Evolutionary conservation across 2,888 invertebrate genomes (phyloP).

Genomic region (Thymelicus sylvestris): DNA sequence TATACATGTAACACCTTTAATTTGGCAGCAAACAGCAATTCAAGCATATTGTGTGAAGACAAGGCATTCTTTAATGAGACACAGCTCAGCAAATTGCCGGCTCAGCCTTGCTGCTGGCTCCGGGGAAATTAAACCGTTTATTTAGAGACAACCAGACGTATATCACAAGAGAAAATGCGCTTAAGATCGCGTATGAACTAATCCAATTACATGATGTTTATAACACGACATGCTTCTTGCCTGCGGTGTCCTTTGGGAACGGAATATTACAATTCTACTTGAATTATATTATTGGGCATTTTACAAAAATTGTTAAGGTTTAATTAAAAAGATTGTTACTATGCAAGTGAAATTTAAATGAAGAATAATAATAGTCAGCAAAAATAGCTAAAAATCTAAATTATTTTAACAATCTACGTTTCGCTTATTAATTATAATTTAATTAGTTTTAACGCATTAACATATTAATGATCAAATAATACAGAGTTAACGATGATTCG

Average conservation of each 20-base stretch:
- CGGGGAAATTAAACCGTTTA: slow-evolving; percentile 72
- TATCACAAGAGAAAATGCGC: slow-evolving; percentile 42
- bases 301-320: not conserved
- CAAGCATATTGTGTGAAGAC: slow-evolving; percentile 57
- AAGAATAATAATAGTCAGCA: too few species aligned
- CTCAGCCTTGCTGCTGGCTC: slow-evolving; percentile 56
- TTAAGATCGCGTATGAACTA: slow-evolving; percentile 31
- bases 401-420: too few species aligned
- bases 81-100: slow-evolving; percentile 58
- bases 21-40: slow-evolving; percentile 18
- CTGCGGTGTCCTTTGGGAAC: slow-evolving; percentile 24
- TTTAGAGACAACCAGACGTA: slow-evolving; percentile 57
- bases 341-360: not conserved
- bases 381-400: too few species aligned
- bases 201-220: slow-evolving; percentile 31
- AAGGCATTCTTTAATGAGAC: slow-evolving; percentile 59
- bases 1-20: not conserved
- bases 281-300: not conserved
- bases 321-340: not conserved
- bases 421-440: too few species aligned
- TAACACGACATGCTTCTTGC: slow-evolving; percentile 12
- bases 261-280: slow-evolving; percentile 42
- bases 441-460: too few species aligned
- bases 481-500: too few species aligned
- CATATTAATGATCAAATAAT: too few species aligned